A percentile compares a stretch with the other conserved stretches of the same genome.
phyloP scores from a whole-genome alignment of 1,140 invertebrate species.

The Halesus radiatus region DNA sequence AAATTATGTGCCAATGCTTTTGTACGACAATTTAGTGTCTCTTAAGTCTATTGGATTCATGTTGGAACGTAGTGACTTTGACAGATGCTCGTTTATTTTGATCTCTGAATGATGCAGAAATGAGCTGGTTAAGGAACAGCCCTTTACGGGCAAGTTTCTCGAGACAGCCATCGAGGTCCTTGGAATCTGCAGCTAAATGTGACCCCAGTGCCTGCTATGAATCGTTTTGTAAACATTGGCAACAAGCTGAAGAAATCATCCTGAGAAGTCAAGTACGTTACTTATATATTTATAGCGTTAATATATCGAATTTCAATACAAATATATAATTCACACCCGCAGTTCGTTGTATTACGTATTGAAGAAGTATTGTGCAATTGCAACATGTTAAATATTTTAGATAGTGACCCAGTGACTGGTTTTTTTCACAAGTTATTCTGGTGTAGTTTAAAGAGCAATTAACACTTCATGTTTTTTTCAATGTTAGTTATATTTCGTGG shows the following conservation, averaged over 20 bases:
- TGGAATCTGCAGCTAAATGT: conserved; percentile 51
- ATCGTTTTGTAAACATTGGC: conserved; percentile 96
- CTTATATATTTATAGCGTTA: background rate
- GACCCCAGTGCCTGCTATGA: conserved; percentile 89
- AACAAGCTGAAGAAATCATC: conserved; percentile 90
- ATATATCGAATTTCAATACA: too few species aligned
- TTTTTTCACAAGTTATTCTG: too few species aligned
- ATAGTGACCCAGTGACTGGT: too few species aligned
- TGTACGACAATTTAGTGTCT: background rate
- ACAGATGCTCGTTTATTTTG: conserved; percentile 37
- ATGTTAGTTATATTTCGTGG: too few species aligned
- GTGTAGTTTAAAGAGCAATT: background rate
- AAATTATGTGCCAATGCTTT: conserved; percentile 19
- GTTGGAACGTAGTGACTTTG: conserved; percentile 14
- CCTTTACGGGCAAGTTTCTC: conserved; percentile 73
- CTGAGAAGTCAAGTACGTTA: conserved; percentile 73
- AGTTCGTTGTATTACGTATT: too few species aligned
- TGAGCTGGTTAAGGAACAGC: conserved; percentile 78
- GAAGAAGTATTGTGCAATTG: too few species aligned
- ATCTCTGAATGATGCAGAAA: conserved; percentile 57
- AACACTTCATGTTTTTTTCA: background rate
- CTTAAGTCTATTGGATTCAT: conserved; percentile 3
- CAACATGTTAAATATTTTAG: too few species aligned
- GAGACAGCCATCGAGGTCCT: conserved; percentile 64
- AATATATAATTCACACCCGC: too few species aligned